Evolutionary conservation across 2,113 vertebrate genomes (phyloP), one percentile per base, ranked within the genome.

Genomic region (Aplodontia rufa): DNA sequence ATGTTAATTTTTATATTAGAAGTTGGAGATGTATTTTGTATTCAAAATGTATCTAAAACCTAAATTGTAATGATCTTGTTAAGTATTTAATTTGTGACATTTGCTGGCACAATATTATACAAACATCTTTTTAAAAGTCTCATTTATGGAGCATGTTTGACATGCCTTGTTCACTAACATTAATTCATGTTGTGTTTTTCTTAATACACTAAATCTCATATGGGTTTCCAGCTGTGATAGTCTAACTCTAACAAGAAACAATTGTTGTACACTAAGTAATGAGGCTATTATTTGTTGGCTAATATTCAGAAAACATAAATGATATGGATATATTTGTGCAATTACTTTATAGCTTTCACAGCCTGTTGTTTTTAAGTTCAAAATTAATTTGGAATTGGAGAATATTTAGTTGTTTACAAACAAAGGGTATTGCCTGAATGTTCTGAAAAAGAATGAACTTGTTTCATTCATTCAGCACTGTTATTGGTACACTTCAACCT

Each of bases 141-240:
- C 87, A 51, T 97, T 98, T 98, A 93, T 96, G 20, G 81, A 96
- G 10, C 1, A 3, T 75, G 16, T 93, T 97, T 96, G 92, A 95
- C 40, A 78, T 95, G 83, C 58, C 45, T 97, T 97, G 60, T 98
- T 98, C 94, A 96, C 55, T 94, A 84, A 53, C 66, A 96, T 97
- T 94, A 94, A 97, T 97, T 98, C 87, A 91, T 97, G 87, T 97
- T 98, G 96, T 91, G 93, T 91, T 98, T 98, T 98, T 97, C 83
- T 87, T 92, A 97, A 92, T 97, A 94, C 96, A 83, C 93, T 97
- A 96, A 98, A 97, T 98, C 98, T 98, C 91, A 93, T 94, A 87
- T 91, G 78, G 32, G 45, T 96, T 97, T 98, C 94, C 96, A 98
- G 93, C 97, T 98, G 60, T 96, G 95, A 94, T 96, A 96, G 83